These are phyloP conservation scores for Nansenia antarctica DNA, from an alignment of 2,113 vertebrate species.

Conservation along the genomic window DNA sequence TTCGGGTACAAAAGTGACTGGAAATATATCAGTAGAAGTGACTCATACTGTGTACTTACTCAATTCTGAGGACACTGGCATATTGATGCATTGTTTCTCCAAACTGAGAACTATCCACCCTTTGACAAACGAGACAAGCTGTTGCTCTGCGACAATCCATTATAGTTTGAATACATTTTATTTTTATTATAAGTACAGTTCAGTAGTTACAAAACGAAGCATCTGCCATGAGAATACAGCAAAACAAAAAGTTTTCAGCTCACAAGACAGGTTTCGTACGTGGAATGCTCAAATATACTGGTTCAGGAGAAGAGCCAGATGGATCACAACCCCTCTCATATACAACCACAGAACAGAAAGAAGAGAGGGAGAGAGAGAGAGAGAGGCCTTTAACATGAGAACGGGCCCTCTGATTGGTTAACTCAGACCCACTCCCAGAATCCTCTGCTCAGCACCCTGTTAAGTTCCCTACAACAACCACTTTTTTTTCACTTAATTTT, in stretches of 20 bases:
- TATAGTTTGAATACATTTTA: constrained; percentile 85
- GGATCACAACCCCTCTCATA: constrained; percentile 49
- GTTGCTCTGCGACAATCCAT: constrained; percentile 42
- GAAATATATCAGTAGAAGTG: constrained; percentile 35
- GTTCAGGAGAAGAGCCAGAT: constrained; percentile 68
- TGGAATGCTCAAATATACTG: constrained; percentile 77
- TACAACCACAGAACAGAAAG: constrained; percentile 56
- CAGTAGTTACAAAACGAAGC: constrained; percentile 87
- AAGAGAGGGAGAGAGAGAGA: constrained; percentile 25
- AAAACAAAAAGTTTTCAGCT: constrained; percentile 78
- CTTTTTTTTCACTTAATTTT: constrained; percentile 28
- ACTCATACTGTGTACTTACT: constrained; percentile 27
- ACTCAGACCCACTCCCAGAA: constrained; percentile 46
- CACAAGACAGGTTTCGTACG: constrained; percentile 80
- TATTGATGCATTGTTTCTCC: constrained; percentile 7
- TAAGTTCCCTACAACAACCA: constrained; percentile 30
- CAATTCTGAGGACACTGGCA: constrained; percentile 20
- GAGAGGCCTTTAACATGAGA: constrained; percentile 32
- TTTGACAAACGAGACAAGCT: constrained; percentile 42
- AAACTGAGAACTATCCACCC: background rate
- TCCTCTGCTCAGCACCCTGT: constrained; percentile 44
- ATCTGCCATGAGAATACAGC: constrained; percentile 84
- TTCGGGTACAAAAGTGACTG: constrained; percentile 24
- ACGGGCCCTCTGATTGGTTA: constrained; percentile 46
- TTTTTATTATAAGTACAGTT: constrained; percentile 89